A percentile compares a stretch with the other conserved stretches of the same genome.
Conservation (phyloP, 2,888 invertebrate genomes). For the Rhagonycha lutea region DNA sequence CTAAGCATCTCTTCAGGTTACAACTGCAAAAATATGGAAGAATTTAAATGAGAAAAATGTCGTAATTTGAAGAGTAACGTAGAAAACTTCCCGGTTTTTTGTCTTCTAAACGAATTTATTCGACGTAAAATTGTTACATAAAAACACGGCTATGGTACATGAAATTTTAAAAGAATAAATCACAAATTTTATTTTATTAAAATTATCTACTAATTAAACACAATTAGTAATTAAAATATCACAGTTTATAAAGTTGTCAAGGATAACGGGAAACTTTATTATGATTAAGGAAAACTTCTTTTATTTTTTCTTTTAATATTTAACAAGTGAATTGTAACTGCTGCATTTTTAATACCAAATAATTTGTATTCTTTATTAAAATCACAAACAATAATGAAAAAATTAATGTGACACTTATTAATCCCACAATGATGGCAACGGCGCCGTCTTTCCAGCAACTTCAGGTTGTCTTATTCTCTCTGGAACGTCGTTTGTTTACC, state of each 20-base stretch:
- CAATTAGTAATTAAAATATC: conserved; percentile 34
- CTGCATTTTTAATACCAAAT: neutral
- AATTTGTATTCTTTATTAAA: conserved; percentile 7
- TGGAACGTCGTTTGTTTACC: neutral
- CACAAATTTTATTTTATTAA: conserved; percentile 39
- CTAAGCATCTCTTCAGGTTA: conserved; percentile 24
- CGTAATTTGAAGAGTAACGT: conserved; percentile 47
- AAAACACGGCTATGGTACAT: conserved; percentile 40
- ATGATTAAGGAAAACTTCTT: conserved; percentile 10
- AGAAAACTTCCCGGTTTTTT: conserved; percentile 45
- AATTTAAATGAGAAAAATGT: conserved; percentile 10
- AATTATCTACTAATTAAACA: conserved; percentile 14
- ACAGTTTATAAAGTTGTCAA: conserved; percentile 34
- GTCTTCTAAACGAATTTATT: conserved; percentile 51
- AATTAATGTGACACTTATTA: conserved; percentile 52
- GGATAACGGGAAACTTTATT: conserved; percentile 25
- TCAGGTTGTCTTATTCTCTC: neutral
- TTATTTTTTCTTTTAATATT: conserved; percentile 5
- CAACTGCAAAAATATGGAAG: conserved; percentile 7
- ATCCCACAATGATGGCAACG: conserved; percentile 21
- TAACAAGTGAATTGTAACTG: conserved; percentile 16
- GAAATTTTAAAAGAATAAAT: conserved; percentile 36
- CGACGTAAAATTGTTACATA: conserved; percentile 44
- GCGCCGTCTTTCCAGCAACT: neutral
- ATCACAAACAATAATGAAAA: conserved; percentile 24